Evolutionary conservation across 37 sponge, comb jelly and placozoan species (phyloP).

Genomic region (Tethya wilhelma): DNA sequence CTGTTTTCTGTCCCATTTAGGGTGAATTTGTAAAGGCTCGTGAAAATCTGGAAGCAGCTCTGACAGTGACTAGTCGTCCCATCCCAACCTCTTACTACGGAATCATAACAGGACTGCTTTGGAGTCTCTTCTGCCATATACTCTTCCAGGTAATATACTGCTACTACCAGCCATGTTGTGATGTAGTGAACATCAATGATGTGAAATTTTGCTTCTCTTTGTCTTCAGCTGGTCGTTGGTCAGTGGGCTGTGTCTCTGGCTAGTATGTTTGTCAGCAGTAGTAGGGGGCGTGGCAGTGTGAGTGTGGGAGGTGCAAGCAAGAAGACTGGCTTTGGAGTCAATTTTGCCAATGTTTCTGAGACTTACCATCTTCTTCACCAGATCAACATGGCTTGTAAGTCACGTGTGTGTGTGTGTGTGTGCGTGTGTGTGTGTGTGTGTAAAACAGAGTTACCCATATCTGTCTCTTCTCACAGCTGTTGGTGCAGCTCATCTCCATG

Average conservation of each 20-base stretch:
- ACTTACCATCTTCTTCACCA: conserved; percentile 70
- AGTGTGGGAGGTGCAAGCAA: background rate
- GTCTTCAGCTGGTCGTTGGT: conserved; percentile 44
- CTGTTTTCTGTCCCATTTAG: conserved; percentile 8
- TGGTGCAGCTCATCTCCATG: conserved; percentile 39
- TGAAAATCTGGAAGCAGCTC: conserved; percentile 45
- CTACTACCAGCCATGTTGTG: background rate
- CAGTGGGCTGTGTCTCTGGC: conserved; percentile 40
- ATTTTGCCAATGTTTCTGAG: conserved; percentile 39
- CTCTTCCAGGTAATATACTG: conserved; percentile 40
- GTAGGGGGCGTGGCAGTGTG: background rate
- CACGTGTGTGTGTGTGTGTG: background rate
- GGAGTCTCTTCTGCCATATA: conserved; percentile 57
- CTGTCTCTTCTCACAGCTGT: background rate
- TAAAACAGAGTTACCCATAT: too few species aligned
- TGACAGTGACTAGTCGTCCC: conserved; percentile 49
- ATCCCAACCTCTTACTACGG: conserved; percentile 51
- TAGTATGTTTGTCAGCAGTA: conserved; percentile 23
- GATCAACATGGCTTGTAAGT: conserved; percentile 66
- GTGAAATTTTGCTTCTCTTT: background rate
- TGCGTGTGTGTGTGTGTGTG: conserved; percentile 13
- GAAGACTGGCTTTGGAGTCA: conserved; percentile 41
- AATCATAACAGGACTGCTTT: conserved; percentile 41
- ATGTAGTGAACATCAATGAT: too few species aligned
- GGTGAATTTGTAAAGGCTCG: conserved; percentile 45